phyloP scores from a whole-genome alignment of 2,113 vertebrate genomes.

The Dicentrarchus labrax region DNA sequence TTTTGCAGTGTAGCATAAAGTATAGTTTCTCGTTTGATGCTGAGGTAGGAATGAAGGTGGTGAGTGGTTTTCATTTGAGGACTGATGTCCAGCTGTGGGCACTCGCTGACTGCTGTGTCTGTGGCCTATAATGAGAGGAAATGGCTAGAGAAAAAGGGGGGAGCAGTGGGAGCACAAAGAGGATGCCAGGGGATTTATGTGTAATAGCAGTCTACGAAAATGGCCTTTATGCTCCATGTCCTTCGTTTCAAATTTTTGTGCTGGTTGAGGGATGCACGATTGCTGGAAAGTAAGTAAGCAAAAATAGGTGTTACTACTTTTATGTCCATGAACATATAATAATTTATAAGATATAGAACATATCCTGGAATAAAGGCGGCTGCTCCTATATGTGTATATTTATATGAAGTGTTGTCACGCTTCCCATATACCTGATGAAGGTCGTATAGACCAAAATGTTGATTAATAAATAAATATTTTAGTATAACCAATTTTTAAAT shows the following conservation, averaged over 20 bases:
- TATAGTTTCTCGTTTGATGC: slow-evolving; percentile 12
- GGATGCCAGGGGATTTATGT: slow-evolving; percentile 55
- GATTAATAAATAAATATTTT: no score
- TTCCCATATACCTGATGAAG: no score
- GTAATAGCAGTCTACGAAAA: slow-evolving; percentile 55
- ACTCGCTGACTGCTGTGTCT: slow-evolving; percentile 51
- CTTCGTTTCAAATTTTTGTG: slow-evolving; percentile 49
- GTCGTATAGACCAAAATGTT: no score
- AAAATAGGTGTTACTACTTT: neutral
- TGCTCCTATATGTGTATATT: no score
- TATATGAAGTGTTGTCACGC: no score
- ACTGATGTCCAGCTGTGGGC: slow-evolving; percentile 65
- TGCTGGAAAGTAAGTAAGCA: slow-evolving; percentile 18
- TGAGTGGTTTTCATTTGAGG: slow-evolving; percentile 52
- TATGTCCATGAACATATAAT: no score
- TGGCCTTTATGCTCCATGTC: slow-evolving; percentile 50
- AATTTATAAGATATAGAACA: no score
- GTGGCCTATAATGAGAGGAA: slow-evolving; percentile 60
- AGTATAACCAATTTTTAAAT: no score
- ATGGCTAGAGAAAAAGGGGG: slow-evolving; percentile 45
- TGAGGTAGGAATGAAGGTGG: slow-evolving; percentile 32
- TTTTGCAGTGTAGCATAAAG: slow-evolving; percentile 15
- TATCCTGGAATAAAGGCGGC: no score
- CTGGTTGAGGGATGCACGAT: neutral
- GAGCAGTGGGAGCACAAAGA: slow-evolving; percentile 19